phyloP scores from a whole-genome alignment of 2,113 vertebrate genomes.

The Eublepharis macularius region DNA sequence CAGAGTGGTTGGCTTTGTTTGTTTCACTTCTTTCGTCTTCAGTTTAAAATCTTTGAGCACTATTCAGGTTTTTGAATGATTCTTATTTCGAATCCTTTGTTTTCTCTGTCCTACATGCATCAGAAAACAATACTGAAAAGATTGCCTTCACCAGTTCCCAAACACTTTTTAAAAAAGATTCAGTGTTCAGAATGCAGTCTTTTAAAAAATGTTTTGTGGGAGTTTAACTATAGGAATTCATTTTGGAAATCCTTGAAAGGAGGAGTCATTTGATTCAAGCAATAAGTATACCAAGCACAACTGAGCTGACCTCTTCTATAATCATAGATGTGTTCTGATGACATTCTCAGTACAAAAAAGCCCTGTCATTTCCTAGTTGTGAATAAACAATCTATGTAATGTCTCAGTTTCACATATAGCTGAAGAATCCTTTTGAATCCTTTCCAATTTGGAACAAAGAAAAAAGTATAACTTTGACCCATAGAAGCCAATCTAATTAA shows the following conservation, averaged over 20 bases:
- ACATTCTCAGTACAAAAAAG: slow-evolving; percentile 39
- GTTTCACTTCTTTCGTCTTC: neutral
- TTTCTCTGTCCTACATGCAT: neutral
- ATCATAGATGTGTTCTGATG: slow-evolving; percentile 10
- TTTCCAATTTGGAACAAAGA: neutral
- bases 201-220: neutral
- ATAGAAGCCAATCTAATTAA: neutral
- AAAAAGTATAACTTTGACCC: neutral
- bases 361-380: neutral
- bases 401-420: neutral
- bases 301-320: slow-evolving; percentile 46
- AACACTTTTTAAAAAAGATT: slow-evolving; percentile 27
- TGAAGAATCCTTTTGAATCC: neutral
- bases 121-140: accelerated
- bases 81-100: slow-evolving; percentile 2
- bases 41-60: slow-evolving; percentile 8
- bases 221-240: slow-evolving; percentile 39
- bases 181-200: slow-evolving; percentile 32
- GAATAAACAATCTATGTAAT: neutral
- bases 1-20: neutral
- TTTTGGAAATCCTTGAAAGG: slow-evolving; percentile 55
- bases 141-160: slow-evolving; percentile 33
- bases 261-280: slow-evolving; percentile 50
- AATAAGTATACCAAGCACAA: slow-evolving; percentile 31
- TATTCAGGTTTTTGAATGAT: neutral